Evolutionary conservation across 2,113 vertebrate species (phyloP), one percentile per base, ranked within the genome.

Genomic region (Cephalopholis sonnerati): DNA sequence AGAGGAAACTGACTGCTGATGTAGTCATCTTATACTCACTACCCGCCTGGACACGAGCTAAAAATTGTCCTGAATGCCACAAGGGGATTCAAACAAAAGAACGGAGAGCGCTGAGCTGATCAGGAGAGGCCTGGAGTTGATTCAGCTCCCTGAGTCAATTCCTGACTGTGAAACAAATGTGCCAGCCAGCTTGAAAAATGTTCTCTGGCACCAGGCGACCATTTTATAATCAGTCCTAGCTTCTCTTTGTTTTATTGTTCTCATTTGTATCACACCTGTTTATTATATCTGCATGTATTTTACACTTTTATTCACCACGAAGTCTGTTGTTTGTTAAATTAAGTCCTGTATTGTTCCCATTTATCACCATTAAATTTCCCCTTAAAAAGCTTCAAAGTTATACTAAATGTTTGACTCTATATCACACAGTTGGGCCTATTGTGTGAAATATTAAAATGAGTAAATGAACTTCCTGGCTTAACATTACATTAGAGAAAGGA

Each of bases 1-100:
- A 88, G 76, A 92, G 92, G 93, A 93, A 95, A 79, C 88, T 89
- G 91, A 91, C 84, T 91, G 90, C 89, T 89, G 90, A 90, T 93
- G 93, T 77, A 89, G 89, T 92, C 93, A 90, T 90, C 89, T 89
- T 87, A 87, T 87, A 83, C 91, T 89, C 87, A 84, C 85, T 79
- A 29, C 82, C 87, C 87, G 79, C 82, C 82, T 85, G 81, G 83
- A 90, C 88, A 58, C 1, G 53, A 85, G 91, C 92, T 93, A 93
- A 92, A 94, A 91, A 92, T 92, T 87, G 81, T 91, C 82, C 89
- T 74, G 82, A 82, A 90, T 88, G 86, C 89, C 91, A 92, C 84
- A 3, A 72, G 89, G 89, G 91, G 84, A 87, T 94, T 94, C 80
- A 83, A 77, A 92, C 88, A 92, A 89, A 91, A 89, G 92, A 88